Evolutionary conservation across 2,113 vertebrate species (phyloP).

Genomic region (Sminthopsis crassicaudata): DNA sequence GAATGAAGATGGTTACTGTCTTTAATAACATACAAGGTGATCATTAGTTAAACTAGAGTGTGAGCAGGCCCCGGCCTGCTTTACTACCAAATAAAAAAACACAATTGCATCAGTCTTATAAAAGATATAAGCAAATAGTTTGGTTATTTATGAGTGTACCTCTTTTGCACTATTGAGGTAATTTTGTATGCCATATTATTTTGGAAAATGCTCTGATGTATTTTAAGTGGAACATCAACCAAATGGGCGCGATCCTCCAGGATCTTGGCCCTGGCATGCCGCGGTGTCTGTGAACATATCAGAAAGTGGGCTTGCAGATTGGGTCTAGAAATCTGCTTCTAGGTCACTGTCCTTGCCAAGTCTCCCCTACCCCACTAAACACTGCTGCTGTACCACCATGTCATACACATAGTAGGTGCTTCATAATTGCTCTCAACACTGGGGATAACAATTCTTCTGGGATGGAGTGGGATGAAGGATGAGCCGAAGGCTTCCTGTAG

Average conservation of each 20-base stretch:
- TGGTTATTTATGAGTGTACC: not conserved
- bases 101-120: conserved; percentile 35
- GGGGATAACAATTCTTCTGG: too few species aligned
- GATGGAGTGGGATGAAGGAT: too few species aligned
- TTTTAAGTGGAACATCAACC: conserved; percentile 41
- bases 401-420: not conserved
- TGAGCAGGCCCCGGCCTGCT: conserved; percentile 3
- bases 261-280: not conserved
- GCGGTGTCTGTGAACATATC: not conserved
- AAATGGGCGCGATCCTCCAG: conserved; percentile 7
- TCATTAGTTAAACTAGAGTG: conserved; percentile 30
- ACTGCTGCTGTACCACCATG: not conserved
- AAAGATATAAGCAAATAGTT: not conserved
- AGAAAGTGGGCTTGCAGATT: not conserved
- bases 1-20: not conserved
- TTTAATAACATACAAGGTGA: not conserved
- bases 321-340: conserved; percentile 18
- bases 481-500: too few species aligned
- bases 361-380: not conserved
- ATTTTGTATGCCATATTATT: not conserved
- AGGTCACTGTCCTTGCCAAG: not conserved
- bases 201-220: conserved; percentile 27
- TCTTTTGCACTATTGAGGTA: conserved; percentile 16
- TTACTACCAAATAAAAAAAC: not conserved
- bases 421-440: not conserved